Evolutionary conservation across 2,797 vertebrate genomes (phyloP).

Genomic region (Mionectes olivaceus): DNA sequence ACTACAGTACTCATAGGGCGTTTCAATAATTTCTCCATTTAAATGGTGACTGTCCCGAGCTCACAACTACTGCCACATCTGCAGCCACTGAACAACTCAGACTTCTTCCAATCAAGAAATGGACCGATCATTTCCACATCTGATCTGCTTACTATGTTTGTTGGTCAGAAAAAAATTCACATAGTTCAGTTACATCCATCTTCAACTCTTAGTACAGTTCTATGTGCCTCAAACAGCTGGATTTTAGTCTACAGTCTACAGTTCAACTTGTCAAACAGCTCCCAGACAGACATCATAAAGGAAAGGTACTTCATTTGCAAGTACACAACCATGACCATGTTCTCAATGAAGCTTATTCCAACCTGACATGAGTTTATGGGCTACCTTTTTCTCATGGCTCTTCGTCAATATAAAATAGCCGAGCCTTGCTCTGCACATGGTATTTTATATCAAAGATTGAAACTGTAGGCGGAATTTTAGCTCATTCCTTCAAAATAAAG

Average conservation of each 20-base stretch:
- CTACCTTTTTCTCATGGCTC: background rate
- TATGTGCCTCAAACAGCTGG: background rate
- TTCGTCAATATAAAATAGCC: background rate
- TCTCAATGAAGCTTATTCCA: background rate
- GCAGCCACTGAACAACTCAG: background rate
- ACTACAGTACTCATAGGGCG: background rate
- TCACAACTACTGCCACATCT: background rate
- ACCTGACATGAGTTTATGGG: rapidly evolving
- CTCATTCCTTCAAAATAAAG: background rate
- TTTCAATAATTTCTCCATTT: background rate
- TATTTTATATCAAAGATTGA: background rate
- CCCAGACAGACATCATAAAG: background rate
- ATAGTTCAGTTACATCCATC: rapidly evolving
- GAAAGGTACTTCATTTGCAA: background rate
- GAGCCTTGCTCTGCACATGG: background rate
- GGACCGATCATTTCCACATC: background rate
- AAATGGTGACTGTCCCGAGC: background rate
- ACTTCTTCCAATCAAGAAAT: background rate
- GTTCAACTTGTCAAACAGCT: background rate
- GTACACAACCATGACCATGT: rapidly evolving
- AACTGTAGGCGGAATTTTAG: background rate
- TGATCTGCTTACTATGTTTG: background rate
- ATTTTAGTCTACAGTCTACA: background rate
- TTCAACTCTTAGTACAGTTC: background rate
- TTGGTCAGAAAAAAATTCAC: background rate